Base-by-base conservation (phyloP, 2,113 vertebrate species). In the Sylvietta virens region DNA sequence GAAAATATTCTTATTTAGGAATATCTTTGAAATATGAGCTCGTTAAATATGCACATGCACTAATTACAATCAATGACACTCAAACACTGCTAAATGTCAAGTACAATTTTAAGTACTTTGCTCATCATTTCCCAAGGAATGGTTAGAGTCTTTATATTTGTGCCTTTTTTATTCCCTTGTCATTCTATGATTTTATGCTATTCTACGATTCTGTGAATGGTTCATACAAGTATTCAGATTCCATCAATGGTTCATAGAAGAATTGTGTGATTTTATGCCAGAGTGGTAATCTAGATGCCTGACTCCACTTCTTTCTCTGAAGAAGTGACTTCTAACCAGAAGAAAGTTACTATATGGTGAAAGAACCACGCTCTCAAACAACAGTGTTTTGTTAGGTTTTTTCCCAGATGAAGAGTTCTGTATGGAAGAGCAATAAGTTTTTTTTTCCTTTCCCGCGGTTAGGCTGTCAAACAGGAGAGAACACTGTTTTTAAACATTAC, bases 31-130 rank as follows among this genome's bases (percentile, higher is more conserved):
- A 79, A 84, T 67, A 67, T 18, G 13, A 69, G 6, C 33, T 60
- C 4, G 1, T 81, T 89, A 84, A 88, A 81, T 74, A 86, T 61
- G 60, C n/a, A 65, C 27, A 27, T 61, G 35, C 16, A 62, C 39
- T 44, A 91, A 33, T 84, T 95, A 64, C 54, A 82, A 58, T 90
- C 81, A 82, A 69, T 4, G 17, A n/a, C 33, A 85, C 39, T 92
- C 51, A 76, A 85, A 69, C 17, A 42, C n/a, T 90, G 30, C 27
- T 90, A 82, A 95, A 95, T 71, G 66, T 95, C 84, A 95, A 92
- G 61, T 81, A 79, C n/a, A 69, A 21, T 19, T 67, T 95, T 85
- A 80, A 76, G 30, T 70, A 44, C 35, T 73, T 87, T 47, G 54
- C 58, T 95, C 50, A 70, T 73, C 3, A 77, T 57, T 94, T 94